Evolutionary conservation across 1,140 invertebrate genomes (phyloP).

Genomic region (Colletes latitarsis): DNA sequence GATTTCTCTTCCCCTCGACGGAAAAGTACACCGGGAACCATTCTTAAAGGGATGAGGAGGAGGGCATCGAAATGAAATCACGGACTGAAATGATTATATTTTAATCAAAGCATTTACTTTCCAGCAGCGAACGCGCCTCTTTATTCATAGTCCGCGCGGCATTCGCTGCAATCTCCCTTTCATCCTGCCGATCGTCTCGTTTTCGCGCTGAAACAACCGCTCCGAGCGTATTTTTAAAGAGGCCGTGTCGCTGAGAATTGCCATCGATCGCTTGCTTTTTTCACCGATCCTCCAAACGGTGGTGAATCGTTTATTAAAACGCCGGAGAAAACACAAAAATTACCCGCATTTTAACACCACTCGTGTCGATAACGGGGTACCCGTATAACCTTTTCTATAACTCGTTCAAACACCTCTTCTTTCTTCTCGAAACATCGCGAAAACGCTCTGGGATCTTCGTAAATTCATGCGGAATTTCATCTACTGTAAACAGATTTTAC

Average conservation of each 20-base stretch:
- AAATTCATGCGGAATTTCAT: too few relatives aligned
- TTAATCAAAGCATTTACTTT: constrained; percentile 37
- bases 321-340: too few relatives aligned
- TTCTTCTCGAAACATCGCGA: too few relatives aligned
- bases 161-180: background rate
- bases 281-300: background rate
- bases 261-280: background rate
- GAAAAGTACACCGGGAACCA: background rate
- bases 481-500: too few relatives aligned
- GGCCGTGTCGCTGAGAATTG: too few relatives aligned
- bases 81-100: constrained; percentile 14
- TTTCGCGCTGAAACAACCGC: background rate
- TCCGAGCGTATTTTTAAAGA: background rate
- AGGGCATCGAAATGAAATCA: constrained; percentile 26
- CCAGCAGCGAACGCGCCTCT: background rate
- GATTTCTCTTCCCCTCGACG: background rate
- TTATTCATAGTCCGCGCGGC: background rate
- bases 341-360: too few relatives aligned
- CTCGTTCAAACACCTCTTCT: too few relatives aligned
- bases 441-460: too few relatives aligned
- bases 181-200: background rate
- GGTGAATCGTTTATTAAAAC: too few relatives aligned
- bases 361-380: too few relatives aligned
- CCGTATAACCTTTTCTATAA: too few relatives aligned
- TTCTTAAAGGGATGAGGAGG: background rate